Evolutionary conservation across 1,140 invertebrate genomes (phyloP), one percentile per base, ranked within the genome.

Genomic region (Brachionus plicatilis): DNA sequence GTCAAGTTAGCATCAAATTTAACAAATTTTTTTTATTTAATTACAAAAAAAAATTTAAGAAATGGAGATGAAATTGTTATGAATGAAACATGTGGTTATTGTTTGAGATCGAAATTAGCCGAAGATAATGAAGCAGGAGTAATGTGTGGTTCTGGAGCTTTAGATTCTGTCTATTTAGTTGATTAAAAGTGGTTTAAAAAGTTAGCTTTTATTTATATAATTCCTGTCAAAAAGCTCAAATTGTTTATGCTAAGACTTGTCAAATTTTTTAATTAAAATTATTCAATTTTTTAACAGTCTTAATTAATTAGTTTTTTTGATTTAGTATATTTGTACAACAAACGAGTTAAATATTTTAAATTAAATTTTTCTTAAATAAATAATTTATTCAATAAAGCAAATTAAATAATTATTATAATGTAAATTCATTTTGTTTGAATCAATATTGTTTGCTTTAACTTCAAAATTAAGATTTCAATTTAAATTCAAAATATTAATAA

Each of bases 81-180:
- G 2, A 98, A 97, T 88, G 89, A 92, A 85, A 92, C 94, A 90
- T 93, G 93, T 33, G 97, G 96, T 1, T 95, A 97, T 90, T 94
- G 98, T 92, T 89, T 99, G 24, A 91, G 97, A 27, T 95, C 95
- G 0, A 99, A 99, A 91, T 87, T 92, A 0, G 91, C 92, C 2
- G 93, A 93, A n/a, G 93, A 93, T 9, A 93, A 97, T 89, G 96
- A 98, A 90, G 96, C 95, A 75, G 97, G 97, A 1, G 94, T 99
- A 27, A 94, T 94, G n/a, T 94, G 94, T 41, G 97, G 97, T 6
- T 90, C 93, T 66, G 95, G 96, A 14, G 94, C 94, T 2, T 90
- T 99, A 1, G 96, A 98, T 89, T 88, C 90, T 20, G 65, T 85
- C n/a, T 83, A 70, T 83, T 68, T 83, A 45, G 8, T 70, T 12